Base-by-base conservation (phyloP, 2,888 invertebrate genomes). In the Heliconius ethilla region DNA sequence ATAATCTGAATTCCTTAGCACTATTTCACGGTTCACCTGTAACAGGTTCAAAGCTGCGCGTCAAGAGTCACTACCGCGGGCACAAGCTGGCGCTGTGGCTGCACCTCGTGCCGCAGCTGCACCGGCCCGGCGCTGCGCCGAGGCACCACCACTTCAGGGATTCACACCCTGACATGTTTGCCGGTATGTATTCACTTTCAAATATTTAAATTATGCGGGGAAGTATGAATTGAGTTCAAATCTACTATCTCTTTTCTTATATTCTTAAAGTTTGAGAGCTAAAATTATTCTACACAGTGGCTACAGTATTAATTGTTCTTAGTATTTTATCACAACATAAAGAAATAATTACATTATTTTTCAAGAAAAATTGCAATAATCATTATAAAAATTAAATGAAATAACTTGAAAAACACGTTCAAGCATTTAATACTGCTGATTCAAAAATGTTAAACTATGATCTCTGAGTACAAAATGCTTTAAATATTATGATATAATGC, bases 61-160 rank as follows among this genome's bases (percentile, higher is more conserved):
- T 97, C 92, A 96, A 96, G 87, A 97, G 97, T 85, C 98, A 98
- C 92, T 98, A 98, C 92, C 95, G 98, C 33, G 97, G 98, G 0
- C 97, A 98, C 92, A 97, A 98, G 93, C 97, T 98, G 96, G 97
- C 98, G 76, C 95, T 98, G 80, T 98, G 98, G 98, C 91, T 98
- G 83, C 97, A 98, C 87, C 95, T 98, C 76, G 96, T 98, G 82
- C 98, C 98, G 25, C 97, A 97, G 89, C 95, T 98, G 81, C 97
- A 98, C 91, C 96, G 97, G 83, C 97, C 97, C 1, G 97, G 97
- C 27, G 95, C 96, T 84, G 94, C 95, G 85, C 96, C 96, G 94
- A 91, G 96, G 1, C 97, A 97, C 86, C 97, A 97, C 89, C 97
- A 97, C 91, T 97, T 97, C 87, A 95, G 97, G 33, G 85, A 90